A percentile compares a stretch with the other conserved stretches of the same genome.
Conservation (phyloP, 2,888 invertebrate species). For the Platypus cylindrus region DNA sequence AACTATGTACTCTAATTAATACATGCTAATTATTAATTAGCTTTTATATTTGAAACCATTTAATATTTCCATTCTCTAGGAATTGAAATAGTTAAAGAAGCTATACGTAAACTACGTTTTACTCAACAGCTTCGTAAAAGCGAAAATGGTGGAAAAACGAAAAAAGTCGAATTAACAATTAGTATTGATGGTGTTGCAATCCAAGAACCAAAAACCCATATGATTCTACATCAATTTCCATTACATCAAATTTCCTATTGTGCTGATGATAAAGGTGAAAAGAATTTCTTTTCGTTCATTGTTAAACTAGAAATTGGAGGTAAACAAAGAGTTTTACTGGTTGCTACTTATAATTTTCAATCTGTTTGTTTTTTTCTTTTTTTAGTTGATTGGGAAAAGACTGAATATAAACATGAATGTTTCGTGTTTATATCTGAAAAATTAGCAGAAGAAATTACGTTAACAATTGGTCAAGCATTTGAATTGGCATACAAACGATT, state of each 20-base stretch:
- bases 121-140: slow-evolving; percentile 85
- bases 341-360: too few relatives aligned
- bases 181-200: slow-evolving; percentile 95
- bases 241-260: slow-evolving; percentile 96
- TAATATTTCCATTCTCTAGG: too few relatives aligned
- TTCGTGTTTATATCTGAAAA: slow-evolving; percentile 97
- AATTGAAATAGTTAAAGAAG: slow-evolving; percentile 94
- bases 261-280: slow-evolving; percentile 97
- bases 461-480: slow-evolving; percentile 97
- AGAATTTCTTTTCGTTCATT: slow-evolving; percentile 92
- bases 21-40: too few relatives aligned
- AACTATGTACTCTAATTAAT: too few relatives aligned
- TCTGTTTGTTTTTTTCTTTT: slow-evolving; percentile 4
- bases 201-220: slow-evolving; percentile 61
- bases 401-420: slow-evolving; percentile 77
- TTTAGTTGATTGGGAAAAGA: slow-evolving; percentile 36
- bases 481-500: slow-evolving; percentile 94
- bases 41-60: too few relatives aligned
- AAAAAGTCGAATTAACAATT: slow-evolving; percentile 90
- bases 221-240: slow-evolving; percentile 88
- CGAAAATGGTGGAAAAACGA: slow-evolving; percentile 80
- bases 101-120: slow-evolving; percentile 90
- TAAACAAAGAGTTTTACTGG: too few relatives aligned
- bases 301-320: slow-evolving; percentile 55
- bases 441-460: slow-evolving; percentile 91